phyloP scores from a whole-genome alignment of 35 echinoderm and acorn worm genomes.

The Acanthaster planci region DNA sequence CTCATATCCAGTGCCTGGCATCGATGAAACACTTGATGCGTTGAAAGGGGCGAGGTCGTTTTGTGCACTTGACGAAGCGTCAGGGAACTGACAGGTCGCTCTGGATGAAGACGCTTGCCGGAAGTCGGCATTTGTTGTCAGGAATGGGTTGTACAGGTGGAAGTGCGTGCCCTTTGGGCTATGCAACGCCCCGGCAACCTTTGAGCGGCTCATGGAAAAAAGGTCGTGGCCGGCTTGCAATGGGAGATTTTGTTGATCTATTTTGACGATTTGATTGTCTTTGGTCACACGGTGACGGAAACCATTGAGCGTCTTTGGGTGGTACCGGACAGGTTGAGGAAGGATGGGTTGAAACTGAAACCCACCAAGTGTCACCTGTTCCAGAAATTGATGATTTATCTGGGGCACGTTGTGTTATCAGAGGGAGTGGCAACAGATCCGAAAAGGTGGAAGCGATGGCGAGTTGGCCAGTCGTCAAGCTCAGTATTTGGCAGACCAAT shows the following conservation, averaged over 20 bases:
- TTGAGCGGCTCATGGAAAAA: constrained; percentile 53
- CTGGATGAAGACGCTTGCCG: constrained; percentile 38
- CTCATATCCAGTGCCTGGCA: constrained; percentile 38
- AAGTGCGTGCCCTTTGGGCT: constrained; percentile 66
- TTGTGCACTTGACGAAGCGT: constrained; percentile 28
- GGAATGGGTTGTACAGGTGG: constrained; percentile 46
- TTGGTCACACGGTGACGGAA: constrained; percentile 36
- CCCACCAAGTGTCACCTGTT: too few relatives aligned
- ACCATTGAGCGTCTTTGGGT: too few relatives aligned
- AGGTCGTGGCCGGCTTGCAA: constrained; percentile 39
- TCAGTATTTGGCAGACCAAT: too few relatives aligned
- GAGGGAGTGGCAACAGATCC: too few relatives aligned
- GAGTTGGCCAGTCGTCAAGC: too few relatives aligned
- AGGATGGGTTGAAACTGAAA: too few relatives aligned
- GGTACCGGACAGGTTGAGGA: too few relatives aligned
- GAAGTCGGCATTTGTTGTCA: constrained; percentile 64
- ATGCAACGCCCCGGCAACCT: constrained; percentile 55
- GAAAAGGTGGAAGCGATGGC: too few relatives aligned
- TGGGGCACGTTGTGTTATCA: too few relatives aligned
- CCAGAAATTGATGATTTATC: too few relatives aligned
- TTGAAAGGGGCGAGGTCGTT: constrained; percentile 32
- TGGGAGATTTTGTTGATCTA: constrained; percentile 44
- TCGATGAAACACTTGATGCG: constrained; percentile 28
- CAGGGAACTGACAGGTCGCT: constrained; percentile 37
- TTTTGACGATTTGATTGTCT: constrained; percentile 41